Base-by-base conservation (phyloP, 2,888 invertebrate genomes). In the Endomychus coccineus region DNA sequence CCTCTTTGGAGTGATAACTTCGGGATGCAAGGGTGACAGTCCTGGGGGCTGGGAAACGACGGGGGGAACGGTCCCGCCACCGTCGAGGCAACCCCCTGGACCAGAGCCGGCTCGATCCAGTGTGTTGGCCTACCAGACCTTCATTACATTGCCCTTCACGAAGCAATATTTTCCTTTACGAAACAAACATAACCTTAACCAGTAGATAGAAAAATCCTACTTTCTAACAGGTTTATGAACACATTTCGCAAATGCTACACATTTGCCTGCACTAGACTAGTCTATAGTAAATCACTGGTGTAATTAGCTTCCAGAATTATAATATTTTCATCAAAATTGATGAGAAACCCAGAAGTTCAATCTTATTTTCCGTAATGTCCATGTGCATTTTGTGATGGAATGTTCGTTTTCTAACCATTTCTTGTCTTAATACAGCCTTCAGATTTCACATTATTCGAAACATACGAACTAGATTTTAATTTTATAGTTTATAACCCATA, bases 61-160 rank as follows among this genome's bases (percentile, higher is more conserved):
- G 66, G 71, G 66, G 69, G 77, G 74, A 71, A 77, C 72, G 65
- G 77, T 69, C 67, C 78, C 78, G 71, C 80, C 79, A 73, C 79
- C 80, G 73, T 80, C 80, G 73, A 80, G 74, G 71, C 80, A 80
- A 77, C 80, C 81, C 78, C 80, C 80, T 75, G 64, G 75, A 74
- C 58, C 70, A 66, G 65, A 57, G 59, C 59, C 59, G 54, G 58
- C 63, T 53, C 66, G 66, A 62, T 67, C 67, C 67, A 67, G 67
- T 57, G 64, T 66, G 63, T 56, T 50, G 50, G 48, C 48, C 53
- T 48, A 42, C 46, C 51, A 42, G 39, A 43, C 47, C 45, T 41
- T 47, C 49, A 50, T 59, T 50, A 59, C 57, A 61, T 59, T 45
- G 54, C 56, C 51, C 48, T 47, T 37, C 35, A 23, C 11, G 7